Evolutionary conservation across 2,797 vertebrate genomes (phyloP).

Genomic region (Rhinoraja longicauda): DNA sequence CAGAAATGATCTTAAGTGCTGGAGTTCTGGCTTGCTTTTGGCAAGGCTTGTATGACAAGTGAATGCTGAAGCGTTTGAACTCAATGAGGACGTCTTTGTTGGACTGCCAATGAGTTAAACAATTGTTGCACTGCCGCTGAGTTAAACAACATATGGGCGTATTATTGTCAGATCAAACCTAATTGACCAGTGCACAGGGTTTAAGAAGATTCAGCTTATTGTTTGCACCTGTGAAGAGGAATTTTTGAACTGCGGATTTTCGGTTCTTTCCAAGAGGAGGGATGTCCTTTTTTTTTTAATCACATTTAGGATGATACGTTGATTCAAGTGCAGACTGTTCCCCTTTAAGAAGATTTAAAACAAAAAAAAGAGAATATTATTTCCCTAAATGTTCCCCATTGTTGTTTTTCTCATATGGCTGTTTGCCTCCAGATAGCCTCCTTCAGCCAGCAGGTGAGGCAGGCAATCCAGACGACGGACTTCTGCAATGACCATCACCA

Average conservation of each 20-base stretch:
- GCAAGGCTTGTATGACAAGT: background rate
- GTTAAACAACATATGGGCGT: background rate
- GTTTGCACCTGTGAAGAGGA: constrained; percentile 13
- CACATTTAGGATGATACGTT: constrained; percentile 32
- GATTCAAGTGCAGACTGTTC: constrained; percentile 37
- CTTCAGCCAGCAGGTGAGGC: constrained; percentile 37
- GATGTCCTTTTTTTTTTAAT: constrained; percentile 8
- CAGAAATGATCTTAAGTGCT: constrained; percentile 7
- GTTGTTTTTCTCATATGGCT: constrained; percentile 39
- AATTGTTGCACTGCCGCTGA: constrained; percentile 23
- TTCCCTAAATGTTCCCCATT: constrained; percentile 37
- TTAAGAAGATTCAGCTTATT: constrained; percentile 10
- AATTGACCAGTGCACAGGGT: background rate
- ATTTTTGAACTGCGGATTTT: background rate
- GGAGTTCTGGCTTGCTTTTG: constrained; percentile 14
- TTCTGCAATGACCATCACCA: constrained; percentile 28
- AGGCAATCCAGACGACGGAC: constrained; percentile 34
- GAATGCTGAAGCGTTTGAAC: background rate
- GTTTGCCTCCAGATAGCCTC: constrained; percentile 39
- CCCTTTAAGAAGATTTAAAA: constrained; percentile 34
- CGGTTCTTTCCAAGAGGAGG: constrained; percentile 5
- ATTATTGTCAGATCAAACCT: background rate
- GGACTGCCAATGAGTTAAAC: background rate
- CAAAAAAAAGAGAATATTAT: constrained; percentile 21
- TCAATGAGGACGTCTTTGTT: background rate